phyloP scores from a whole-genome alignment of 2,888 invertebrate species.

The Gymnosoma rotundatum region DNA sequence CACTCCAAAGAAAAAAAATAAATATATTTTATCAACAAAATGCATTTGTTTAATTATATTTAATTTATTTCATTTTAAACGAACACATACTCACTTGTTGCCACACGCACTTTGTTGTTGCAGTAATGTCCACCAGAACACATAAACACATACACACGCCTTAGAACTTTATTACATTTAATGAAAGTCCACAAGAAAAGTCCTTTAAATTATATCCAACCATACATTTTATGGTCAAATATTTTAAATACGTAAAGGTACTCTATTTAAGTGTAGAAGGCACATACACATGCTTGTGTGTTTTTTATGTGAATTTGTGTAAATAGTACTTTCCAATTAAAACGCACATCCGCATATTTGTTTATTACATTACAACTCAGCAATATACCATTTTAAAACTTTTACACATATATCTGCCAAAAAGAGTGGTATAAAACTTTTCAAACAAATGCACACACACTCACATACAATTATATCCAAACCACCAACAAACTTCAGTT shows the following conservation, averaged over 20 bases:
- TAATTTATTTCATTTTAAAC: slow-evolving; percentile 59
- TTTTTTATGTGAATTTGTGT: slow-evolving; percentile 6
- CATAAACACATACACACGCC: not conserved
- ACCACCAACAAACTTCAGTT: slow-evolving; percentile 1
- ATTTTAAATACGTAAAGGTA: slow-evolving; percentile 20
- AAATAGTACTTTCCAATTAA: slow-evolving; percentile 63
- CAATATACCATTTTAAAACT: slow-evolving; percentile 56
- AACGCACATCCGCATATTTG: slow-evolving; percentile 69
- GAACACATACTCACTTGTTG: not conserved
- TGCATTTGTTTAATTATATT: slow-evolving; percentile 63
- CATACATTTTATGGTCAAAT: slow-evolving; percentile 44
- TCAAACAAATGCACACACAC: not conserved
- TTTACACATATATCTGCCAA: slow-evolving; percentile 51
- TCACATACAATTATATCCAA: not conserved
- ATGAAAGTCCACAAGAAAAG: slow-evolving; percentile 36
- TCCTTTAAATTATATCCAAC: slow-evolving; percentile 32
- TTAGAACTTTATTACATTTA: slow-evolving; percentile 33
- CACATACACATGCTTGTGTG: not conserved
- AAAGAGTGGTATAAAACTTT: slow-evolving; percentile 5
- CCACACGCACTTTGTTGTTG: slow-evolving; percentile 18
- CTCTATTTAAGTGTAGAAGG: not conserved
- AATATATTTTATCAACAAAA: slow-evolving; percentile 39
- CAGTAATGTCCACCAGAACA: slow-evolving; percentile 26
- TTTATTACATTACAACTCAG: slow-evolving; percentile 65
- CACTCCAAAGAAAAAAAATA: not conserved